Base-by-base conservation (phyloP, 2,888 invertebrate genomes). In the Dusona sp. region DNA sequence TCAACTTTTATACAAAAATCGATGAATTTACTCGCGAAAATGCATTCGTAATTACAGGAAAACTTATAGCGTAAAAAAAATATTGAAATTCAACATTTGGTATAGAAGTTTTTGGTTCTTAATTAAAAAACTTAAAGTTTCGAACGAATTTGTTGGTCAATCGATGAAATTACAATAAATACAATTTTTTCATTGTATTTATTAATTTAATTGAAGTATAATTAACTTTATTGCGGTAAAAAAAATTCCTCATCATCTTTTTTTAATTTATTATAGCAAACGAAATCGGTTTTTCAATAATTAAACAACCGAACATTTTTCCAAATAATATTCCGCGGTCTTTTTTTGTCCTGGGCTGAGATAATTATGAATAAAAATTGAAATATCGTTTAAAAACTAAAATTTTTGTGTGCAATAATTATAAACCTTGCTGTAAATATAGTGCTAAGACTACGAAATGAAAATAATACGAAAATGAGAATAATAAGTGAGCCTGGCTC, bases 341-440 rank as follows among this genome's bases (percentile, higher is more conserved):
- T 2, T 1, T 4, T n/a, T 48, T 48, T 7, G 1, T 19, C 7
- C 7, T 48, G n/a, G 4, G 6, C 7, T 48, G n/a, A 19, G 19
- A 48, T 7, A 4, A n/a, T 48, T 19, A 19, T n/a, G 48, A 16
- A 45, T 45, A 45, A 45, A 45, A 45, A 45, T 16, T 16, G 45
- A 45, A 48, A 48, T n/a, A n/a, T 61, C 6, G 11, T 1, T 74
- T 16, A n/a, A 48, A 29, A 8, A 72, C 38, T 42, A 42, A 38
- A 25, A 79, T 19, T 16, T 70, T 70, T 45, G n/a, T n/a, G 70
- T 61, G 29, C 78, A 54, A 61, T 61, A 61, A n/a, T 25, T 22
- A 48, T 8, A 33, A 33, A 73, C 25, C 65, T 57, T 68, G 51
- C 11, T 85, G 85, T 85, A 85, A 79, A 85, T 85, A 85, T 79